Evolutionary conservation across 2,888 invertebrate genomes (phyloP).

Genomic region (Ashinkailepas kermadecensis): DNA sequence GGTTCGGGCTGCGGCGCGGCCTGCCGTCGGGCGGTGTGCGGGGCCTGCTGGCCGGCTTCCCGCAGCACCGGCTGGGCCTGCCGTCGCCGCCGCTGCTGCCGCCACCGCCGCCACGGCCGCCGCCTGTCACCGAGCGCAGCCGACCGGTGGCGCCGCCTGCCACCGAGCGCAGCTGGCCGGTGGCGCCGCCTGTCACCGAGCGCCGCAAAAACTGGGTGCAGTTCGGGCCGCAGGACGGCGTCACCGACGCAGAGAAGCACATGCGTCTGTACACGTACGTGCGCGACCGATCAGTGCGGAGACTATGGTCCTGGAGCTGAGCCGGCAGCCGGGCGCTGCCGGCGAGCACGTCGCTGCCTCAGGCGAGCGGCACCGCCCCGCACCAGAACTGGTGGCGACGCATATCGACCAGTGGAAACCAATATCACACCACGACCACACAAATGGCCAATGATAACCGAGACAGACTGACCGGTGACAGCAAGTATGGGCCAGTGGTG

Average conservation of each 20-base stretch:
- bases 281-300: not conserved
- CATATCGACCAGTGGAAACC: too few relatives aligned
- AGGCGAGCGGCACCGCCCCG: too few relatives aligned
- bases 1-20: conserved; percentile 32
- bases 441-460: too few relatives aligned
- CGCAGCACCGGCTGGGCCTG: not conserved
- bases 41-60: conserved; percentile 9
- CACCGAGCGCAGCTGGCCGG: too few relatives aligned
- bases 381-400: too few relatives aligned
- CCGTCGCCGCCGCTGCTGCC: not conserved
- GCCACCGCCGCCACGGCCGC: not conserved
- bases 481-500: too few relatives aligned
- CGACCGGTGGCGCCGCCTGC: not conserved
- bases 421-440: too few relatives aligned
- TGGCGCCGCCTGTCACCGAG: not conserved
- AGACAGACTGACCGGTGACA: too few relatives aligned
- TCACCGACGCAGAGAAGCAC: conserved; percentile 10
- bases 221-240: conserved; percentile 16
- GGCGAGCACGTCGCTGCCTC: not conserved
- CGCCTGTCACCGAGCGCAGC: not conserved
- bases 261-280: conserved; percentile 7
- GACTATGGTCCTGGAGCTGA: not conserved
- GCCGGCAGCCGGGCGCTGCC: not conserved
- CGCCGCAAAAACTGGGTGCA: conserved; percentile 13
- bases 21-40: conserved; percentile 31